Evolutionary conservation across 2,797 vertebrate genomes (phyloP).

Genomic region (Clarias pachynema): DNA sequence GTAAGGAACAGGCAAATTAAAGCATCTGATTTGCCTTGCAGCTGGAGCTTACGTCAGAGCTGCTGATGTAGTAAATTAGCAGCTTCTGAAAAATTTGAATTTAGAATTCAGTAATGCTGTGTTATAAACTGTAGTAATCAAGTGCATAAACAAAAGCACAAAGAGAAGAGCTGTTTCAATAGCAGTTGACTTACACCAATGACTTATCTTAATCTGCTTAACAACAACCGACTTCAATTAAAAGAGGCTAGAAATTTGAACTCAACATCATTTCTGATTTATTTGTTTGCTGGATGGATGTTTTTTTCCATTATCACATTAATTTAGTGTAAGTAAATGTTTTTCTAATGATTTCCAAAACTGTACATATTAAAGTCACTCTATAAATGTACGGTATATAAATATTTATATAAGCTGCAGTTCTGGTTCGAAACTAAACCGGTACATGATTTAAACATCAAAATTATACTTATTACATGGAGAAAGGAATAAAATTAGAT

Average conservation of each 20-base stretch:
- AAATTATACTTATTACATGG: too few relatives aligned
- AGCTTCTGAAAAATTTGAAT: neutral
- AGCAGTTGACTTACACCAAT: neutral
- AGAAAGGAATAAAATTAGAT: neutral
- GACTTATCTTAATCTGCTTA: neutral
- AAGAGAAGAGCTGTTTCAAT: neutral
- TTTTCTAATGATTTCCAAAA: neutral
- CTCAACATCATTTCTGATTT: neutral
- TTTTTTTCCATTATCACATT: neutral
- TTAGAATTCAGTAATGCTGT: neutral
- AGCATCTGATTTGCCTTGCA: neutral
- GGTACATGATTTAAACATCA: neutral
- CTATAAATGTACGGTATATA: neutral
- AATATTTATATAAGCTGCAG: neutral
- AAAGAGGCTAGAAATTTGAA: neutral
- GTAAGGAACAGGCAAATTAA: too few relatives aligned
- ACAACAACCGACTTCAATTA: neutral
- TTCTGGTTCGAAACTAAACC: neutral
- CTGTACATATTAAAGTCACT: neutral
- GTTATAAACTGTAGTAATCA: neutral
- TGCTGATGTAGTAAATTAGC: neutral
- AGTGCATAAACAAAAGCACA: neutral
- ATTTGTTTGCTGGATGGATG: neutral
- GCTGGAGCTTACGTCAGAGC: neutral
- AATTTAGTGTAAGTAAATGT: neutral